A percentile compares a stretch with the other conserved stretches of the same genome.
phyloP scores from a whole-genome alignment of 2,888 invertebrate genomes.

The Tetragnatha montana region DNA sequence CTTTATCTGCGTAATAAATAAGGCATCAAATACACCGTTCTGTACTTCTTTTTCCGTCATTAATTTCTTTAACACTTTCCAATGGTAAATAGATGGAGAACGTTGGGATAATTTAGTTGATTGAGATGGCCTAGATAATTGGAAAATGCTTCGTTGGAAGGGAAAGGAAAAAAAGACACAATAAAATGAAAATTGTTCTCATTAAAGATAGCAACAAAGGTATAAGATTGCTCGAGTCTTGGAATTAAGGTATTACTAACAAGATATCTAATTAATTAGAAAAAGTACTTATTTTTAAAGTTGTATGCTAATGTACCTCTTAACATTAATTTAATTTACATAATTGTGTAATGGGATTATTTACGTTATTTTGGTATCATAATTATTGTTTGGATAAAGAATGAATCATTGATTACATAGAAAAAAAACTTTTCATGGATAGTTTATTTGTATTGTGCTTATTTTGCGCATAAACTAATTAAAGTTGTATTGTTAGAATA shows the following conservation, averaged over 20 bases:
- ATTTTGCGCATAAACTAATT: too few relatives aligned
- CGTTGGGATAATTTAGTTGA: background rate
- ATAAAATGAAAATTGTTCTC: background rate
- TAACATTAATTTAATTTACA: background rate
- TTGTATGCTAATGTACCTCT: background rate
- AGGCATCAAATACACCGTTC: background rate
- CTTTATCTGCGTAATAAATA: conserved; percentile 5
- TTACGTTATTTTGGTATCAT: background rate
- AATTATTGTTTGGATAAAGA: background rate
- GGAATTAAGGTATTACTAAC: background rate
- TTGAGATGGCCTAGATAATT: background rate
- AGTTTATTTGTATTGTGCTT: too few relatives aligned
- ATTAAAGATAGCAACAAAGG: background rate
- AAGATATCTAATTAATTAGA: background rate
- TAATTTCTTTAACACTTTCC: background rate
- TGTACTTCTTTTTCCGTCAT: background rate
- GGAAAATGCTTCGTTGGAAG: background rate
- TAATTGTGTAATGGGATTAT: background rate
- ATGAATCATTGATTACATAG: too few relatives aligned
- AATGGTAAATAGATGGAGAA: background rate
- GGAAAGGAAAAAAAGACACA: background rate
- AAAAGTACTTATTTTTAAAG: background rate
- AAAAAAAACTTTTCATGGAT: too few relatives aligned
- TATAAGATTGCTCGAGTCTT: background rate
- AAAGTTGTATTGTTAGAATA: too few relatives aligned